Conservation (phyloP, 2,888 invertebrate genomes). For the Chymomyza fuscimana region DNA sequence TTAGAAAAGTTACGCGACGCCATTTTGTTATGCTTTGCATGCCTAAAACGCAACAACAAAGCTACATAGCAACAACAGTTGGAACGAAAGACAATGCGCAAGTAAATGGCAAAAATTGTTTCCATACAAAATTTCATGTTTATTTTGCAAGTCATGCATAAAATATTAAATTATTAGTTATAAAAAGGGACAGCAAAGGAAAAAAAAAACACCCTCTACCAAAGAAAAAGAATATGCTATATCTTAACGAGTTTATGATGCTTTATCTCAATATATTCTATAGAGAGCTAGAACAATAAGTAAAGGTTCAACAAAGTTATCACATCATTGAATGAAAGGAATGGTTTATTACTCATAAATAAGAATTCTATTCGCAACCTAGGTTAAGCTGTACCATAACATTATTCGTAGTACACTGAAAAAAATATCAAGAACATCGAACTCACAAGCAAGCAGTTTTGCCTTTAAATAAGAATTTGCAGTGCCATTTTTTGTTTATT, state of each 20-base stretch:
- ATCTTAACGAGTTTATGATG: background rate
- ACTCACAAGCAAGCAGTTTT: too few relatives aligned
- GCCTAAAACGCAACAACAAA: constrained; percentile 20
- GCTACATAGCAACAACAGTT: too few relatives aligned
- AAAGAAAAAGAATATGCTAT: constrained; percentile 10
- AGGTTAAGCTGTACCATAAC: too few relatives aligned
- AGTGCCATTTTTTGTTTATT: too few relatives aligned
- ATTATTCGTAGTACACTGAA: too few relatives aligned
- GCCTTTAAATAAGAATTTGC: too few relatives aligned
- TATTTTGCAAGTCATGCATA: constrained; percentile 73
- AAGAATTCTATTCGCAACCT: too few relatives aligned
- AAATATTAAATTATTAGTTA: constrained; percentile 73
- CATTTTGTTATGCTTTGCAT: constrained; percentile 59
- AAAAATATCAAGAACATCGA: too few relatives aligned
- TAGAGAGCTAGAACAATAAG: constrained; percentile 13
- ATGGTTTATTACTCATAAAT: constrained; percentile 15
- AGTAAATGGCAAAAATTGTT: constrained; percentile 44
- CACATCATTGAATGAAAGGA: constrained; percentile 39
- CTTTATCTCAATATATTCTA: constrained; percentile 4
- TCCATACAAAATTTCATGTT: constrained; percentile 54
- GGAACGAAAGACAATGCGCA: constrained; percentile 45
- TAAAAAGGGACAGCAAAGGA: constrained; percentile 35
- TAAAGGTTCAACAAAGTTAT: constrained; percentile 1
- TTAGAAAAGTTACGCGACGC: constrained; percentile 53
- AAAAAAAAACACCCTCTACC: background rate